These are phyloP conservation scores for Hoplodrina blanda DNA, from an alignment of 2,888 invertebrate species.

Conservation along the genomic window DNA sequence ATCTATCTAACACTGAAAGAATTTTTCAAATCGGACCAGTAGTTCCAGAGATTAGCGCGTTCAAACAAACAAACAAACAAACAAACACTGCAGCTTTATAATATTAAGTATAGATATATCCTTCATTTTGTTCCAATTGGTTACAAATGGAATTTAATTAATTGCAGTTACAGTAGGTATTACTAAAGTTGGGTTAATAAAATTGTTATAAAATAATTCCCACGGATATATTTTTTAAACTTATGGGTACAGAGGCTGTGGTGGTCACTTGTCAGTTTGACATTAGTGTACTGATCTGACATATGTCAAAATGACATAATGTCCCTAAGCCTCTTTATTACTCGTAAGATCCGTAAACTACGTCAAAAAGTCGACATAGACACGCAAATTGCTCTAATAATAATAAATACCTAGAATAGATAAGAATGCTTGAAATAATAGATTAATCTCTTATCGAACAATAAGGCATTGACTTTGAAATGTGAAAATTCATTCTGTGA, in stretches of 20 bases:
- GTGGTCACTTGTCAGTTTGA: not conserved
- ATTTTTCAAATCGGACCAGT: too few species aligned
- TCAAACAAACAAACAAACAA: too few species aligned
- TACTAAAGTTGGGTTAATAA: too few species aligned
- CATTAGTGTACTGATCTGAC: not conserved
- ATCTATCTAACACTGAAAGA: too few species aligned
- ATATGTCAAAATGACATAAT: not conserved
- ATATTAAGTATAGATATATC: too few species aligned
- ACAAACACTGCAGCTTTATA: too few species aligned
- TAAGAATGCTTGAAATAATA: slow-evolving; percentile 21
- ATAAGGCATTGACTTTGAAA: slow-evolving; percentile 42
- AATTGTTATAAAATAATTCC: too few species aligned
- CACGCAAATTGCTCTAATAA: slow-evolving; percentile 9
- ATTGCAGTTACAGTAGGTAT: too few species aligned
- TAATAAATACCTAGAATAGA: slow-evolving; percentile 32
- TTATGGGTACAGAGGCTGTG: not conserved
- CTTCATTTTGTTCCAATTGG: too few species aligned
- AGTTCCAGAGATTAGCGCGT: too few species aligned
- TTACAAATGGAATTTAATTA: too few species aligned
- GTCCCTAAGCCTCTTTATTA: not conserved
- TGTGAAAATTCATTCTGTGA: slow-evolving; percentile 21
- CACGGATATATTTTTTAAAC: too few species aligned
- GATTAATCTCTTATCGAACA: slow-evolving; percentile 29
- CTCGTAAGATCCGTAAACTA: not conserved
- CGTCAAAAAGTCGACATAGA: slow-evolving; percentile 20